These are phyloP conservation scores for Okamejei kenojei DNA, from an alignment of 2,797 vertebrate genomes.

Conservation along the genomic window DNA sequence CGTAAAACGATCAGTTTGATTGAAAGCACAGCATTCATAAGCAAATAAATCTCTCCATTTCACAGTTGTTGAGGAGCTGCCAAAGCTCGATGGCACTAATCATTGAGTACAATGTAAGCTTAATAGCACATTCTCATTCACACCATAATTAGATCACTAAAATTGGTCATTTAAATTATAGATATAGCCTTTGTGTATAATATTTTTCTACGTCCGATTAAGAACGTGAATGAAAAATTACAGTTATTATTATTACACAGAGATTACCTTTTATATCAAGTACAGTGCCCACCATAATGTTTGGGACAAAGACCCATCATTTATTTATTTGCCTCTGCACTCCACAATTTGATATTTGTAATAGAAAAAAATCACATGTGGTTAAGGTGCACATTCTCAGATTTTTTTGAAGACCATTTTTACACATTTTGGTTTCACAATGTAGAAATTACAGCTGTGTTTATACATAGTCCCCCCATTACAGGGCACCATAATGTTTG, in stretches of 20 bases:
- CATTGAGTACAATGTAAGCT: background rate
- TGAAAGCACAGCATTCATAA: too few species aligned
- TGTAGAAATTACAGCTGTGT: too few species aligned
- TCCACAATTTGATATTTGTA: too few species aligned
- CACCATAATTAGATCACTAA: constrained; percentile 19
- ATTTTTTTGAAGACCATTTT: too few species aligned
- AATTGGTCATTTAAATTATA: constrained; percentile 35
- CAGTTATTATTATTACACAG: constrained; percentile 23
- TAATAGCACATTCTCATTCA: background rate
- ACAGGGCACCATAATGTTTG: too few species aligned
- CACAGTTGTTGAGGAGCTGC: background rate
- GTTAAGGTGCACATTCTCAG: too few species aligned
- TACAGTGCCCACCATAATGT: too few species aligned
- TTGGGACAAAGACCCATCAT: too few species aligned
- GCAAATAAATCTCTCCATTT: background rate
- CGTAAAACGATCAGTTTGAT: background rate
- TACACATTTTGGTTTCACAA: too few species aligned
- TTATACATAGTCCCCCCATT: too few species aligned
- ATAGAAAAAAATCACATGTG: too few species aligned
- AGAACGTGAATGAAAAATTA: constrained; percentile 16
- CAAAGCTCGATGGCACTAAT: background rate
- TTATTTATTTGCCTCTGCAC: too few species aligned
- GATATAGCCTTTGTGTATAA: background rate
- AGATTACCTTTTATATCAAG: constrained; percentile 11
- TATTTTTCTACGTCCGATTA: constrained; percentile 2